A percentile compares a stretch with the other conserved stretches of the same genome.
phyloP scores from a whole-genome alignment of 2,888 invertebrate genomes.

The Eupithecia inturbata region DNA sequence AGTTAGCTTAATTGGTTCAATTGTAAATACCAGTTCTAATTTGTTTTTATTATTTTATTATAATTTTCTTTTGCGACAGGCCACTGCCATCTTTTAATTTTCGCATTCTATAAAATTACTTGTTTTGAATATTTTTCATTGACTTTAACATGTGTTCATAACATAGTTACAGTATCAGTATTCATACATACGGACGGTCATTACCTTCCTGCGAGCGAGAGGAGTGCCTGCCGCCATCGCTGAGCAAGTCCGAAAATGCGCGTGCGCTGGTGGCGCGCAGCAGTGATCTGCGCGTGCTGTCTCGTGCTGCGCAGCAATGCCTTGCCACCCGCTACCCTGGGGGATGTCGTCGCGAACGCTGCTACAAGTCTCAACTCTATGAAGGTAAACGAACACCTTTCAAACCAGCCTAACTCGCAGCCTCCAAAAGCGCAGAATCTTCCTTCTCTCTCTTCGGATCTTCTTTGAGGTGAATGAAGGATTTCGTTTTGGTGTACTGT shows the following conservation, averaged over 20 bases:
- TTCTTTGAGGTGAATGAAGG: not conserved
- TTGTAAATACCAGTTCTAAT: too few relatives aligned
- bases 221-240: conserved; percentile 29
- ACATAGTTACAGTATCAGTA: too few relatives aligned
- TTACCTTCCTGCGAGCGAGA: not conserved
- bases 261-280: conserved; percentile 66
- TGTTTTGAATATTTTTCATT: not conserved
- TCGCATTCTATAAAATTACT: not conserved
- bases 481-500: not conserved
- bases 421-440: not conserved
- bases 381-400: conserved; percentile 60
- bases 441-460: too few relatives aligned
- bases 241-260: conserved; percentile 56
- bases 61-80: too few relatives aligned
- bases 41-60: too few relatives aligned
- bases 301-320: conserved; percentile 65
- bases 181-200: not conserved
- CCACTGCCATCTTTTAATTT: too few relatives aligned
- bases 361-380: conserved; percentile 80
- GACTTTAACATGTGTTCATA: not conserved
- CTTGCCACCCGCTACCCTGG: conserved; percentile 77
- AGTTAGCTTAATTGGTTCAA: too few relatives aligned
- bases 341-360: conserved; percentile 79
- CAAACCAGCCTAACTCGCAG: not conserved
- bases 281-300: conserved; percentile 64